Percentiles rank a stretch among this genome's conserved stretches.
These are phyloP conservation scores for Haemorhous mexicanus DNA, from an alignment of 2,113 vertebrate genomes.

Conservation along the genomic window DNA sequence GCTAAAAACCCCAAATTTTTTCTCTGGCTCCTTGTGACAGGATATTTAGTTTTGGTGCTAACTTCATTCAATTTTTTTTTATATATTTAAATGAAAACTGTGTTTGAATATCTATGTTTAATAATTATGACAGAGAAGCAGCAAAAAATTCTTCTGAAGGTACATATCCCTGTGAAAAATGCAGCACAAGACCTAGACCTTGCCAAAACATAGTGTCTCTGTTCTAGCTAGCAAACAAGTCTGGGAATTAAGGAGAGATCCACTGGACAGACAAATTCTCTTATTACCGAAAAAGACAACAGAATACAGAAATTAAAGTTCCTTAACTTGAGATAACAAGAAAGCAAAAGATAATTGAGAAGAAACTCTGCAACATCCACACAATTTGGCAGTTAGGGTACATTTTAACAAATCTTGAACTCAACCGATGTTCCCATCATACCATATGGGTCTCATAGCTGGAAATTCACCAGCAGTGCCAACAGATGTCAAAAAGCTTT, in stretches of 20 bases:
- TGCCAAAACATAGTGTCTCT: background rate
- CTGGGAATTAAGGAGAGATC: background rate
- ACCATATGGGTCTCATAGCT: constrained; percentile 3
- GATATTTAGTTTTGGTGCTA: background rate
- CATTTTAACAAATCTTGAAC: constrained; percentile 26
- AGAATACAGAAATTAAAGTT: background rate
- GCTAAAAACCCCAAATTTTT: background rate
- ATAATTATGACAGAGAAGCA: background rate
- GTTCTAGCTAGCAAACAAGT: background rate
- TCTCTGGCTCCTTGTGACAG: background rate
- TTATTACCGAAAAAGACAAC: background rate
- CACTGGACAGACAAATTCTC: background rate
- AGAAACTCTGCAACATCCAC: background rate
- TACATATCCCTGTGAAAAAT: background rate
- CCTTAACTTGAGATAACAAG: background rate
- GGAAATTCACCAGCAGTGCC: constrained; percentile 6
- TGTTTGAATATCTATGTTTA: background rate
- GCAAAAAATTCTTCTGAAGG: background rate
- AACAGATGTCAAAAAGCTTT: constrained; percentile 35
- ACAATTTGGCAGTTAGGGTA: background rate
- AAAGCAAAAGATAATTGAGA: background rate
- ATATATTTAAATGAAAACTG: background rate
- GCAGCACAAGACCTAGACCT: background rate
- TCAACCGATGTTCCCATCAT: background rate
- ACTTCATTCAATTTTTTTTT: background rate